Percentiles rank a stretch among this genome's conserved stretches.
Conservation (phyloP, 2,113 vertebrate species). For the Herpetotheres cachinnans region DNA sequence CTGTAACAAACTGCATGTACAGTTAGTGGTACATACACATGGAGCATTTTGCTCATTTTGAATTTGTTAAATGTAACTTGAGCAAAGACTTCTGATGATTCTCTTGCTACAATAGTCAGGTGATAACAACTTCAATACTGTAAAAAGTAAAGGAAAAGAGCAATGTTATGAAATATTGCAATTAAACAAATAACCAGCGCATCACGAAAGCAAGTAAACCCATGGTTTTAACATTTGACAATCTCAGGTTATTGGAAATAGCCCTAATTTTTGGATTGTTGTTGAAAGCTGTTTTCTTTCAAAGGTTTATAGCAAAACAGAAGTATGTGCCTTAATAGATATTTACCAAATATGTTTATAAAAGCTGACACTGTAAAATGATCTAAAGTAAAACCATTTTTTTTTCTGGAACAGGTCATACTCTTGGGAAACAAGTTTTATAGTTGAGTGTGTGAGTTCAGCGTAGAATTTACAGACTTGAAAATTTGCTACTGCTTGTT, state of each 20-base stretch:
- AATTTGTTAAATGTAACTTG: constrained; percentile 69
- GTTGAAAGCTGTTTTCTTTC: background rate
- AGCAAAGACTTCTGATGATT: constrained; percentile 64
- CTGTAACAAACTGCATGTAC: background rate
- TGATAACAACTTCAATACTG: constrained; percentile 77
- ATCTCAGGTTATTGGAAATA: background rate
- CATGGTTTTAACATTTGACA: rapidly evolving
- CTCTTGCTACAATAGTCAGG: constrained; percentile 74
- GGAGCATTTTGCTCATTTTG: constrained; percentile 6
- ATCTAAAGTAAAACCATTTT: background rate
- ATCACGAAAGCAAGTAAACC: background rate
- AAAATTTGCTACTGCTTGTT: constrained; percentile 35
- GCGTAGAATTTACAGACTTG: background rate
- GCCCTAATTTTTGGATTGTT: background rate
- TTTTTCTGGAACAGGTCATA: background rate
- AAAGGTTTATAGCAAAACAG: background rate
- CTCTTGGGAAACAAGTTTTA: background rate
- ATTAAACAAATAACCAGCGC: background rate
- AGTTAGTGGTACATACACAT: background rate
- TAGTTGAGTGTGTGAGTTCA: background rate
- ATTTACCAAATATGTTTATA: background rate
- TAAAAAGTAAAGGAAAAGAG: constrained; percentile 69
- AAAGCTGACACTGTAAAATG: background rate
- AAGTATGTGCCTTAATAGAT: background rate
- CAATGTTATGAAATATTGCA: constrained; percentile 27